Evolutionary conservation across 2,113 vertebrate species (phyloP).

Genomic region (Piaya cayana): DNA sequence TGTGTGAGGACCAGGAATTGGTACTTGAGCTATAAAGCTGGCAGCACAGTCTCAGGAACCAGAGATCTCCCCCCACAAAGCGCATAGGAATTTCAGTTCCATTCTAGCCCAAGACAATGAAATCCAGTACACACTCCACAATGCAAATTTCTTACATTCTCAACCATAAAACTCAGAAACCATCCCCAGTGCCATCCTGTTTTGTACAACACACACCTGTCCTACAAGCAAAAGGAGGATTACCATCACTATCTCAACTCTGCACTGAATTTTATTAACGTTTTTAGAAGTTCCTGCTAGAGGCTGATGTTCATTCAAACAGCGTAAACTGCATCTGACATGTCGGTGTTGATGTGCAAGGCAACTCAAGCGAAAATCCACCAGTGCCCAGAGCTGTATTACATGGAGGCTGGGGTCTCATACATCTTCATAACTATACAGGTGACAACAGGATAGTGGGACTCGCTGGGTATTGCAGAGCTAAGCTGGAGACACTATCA

Average conservation of each 20-base stretch:
- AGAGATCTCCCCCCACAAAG: neutral
- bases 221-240: constrained; percentile 42
- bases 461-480: neutral
- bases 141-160: neutral
- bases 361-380: constrained; percentile 56
- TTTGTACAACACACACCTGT: neutral
- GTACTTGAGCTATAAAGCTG: neutral
- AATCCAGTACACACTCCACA: neutral
- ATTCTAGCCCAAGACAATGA: neutral
- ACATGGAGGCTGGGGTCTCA: constrained; percentile 22
- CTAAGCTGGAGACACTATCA: neutral
- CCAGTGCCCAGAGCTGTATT: constrained; percentile 56
- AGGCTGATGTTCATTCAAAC: constrained; percentile 67
- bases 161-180: neutral
- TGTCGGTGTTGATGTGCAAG: constrained; percentile 14
- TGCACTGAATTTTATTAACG: neutral
- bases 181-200: neutral
- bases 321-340: constrained; percentile 71
- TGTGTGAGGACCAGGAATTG: neutral
- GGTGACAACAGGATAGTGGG: constrained; percentile 43
- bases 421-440: constrained; percentile 58
- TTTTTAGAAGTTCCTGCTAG: constrained; percentile 56
- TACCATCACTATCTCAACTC: neutral
- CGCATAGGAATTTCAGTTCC: neutral
- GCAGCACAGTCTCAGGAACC: neutral